These are phyloP conservation scores for Neosilurus mollespiculum DNA, from an alignment of 2,797 vertebrate species.

Conservation along the genomic window DNA sequence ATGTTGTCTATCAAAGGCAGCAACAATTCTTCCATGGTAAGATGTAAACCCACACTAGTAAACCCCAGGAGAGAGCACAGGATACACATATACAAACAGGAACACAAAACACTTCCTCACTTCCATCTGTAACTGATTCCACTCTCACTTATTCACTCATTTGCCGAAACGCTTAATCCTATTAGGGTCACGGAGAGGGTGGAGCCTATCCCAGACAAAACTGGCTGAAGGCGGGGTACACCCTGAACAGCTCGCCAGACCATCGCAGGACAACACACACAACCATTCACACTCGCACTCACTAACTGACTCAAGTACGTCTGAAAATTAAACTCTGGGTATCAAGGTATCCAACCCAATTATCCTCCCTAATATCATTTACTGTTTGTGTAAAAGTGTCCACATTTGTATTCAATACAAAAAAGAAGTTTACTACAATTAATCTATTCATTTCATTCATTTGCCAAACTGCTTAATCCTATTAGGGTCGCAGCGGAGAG, in stretches of 20 bases:
- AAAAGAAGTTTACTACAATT: neutral
- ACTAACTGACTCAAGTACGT: neutral
- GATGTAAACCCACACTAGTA: conserved; percentile 2
- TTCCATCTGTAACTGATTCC: neutral
- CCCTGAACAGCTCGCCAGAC: too few species aligned
- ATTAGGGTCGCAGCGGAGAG: too few species aligned
- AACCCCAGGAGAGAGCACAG: neutral
- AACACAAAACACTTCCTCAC: neutral
- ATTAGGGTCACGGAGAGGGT: too few species aligned
- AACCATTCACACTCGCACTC: too few species aligned
- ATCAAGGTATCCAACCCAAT: neutral
- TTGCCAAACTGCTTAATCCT: too few species aligned
- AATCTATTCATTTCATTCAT: too few species aligned
- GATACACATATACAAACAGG: neutral
- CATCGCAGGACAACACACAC: too few species aligned
- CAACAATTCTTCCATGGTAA: neutral
- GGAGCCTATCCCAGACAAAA: too few species aligned
- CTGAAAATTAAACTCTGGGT: neutral
- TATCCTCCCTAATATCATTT: neutral
- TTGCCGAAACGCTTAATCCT: too few species aligned
- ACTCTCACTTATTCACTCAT: too few species aligned
- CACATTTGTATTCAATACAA: neutral
- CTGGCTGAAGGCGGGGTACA: too few species aligned
- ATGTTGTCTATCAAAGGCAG: conserved; percentile 42
- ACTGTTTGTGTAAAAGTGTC: neutral